phyloP scores from a whole-genome alignment of 1,140 invertebrate genomes.

The Diuraphis noxia region DNA sequence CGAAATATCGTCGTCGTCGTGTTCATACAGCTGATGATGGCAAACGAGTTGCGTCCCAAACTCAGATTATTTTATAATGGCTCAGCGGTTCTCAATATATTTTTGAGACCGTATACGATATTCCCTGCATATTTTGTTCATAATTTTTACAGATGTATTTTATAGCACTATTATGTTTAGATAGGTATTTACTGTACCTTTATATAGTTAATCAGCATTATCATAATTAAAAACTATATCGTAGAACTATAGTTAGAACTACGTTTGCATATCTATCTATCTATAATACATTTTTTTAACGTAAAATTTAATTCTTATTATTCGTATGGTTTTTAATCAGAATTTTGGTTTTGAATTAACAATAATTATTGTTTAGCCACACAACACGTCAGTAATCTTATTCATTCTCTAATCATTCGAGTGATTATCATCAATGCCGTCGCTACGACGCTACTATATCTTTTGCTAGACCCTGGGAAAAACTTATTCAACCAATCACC shows the following conservation, averaged over 20 bases:
- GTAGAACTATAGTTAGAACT: neutral
- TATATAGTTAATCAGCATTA: too few relatives aligned
- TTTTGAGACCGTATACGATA: neutral
- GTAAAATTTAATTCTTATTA: neutral
- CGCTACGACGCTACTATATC: too few relatives aligned
- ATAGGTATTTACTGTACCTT: too few relatives aligned
- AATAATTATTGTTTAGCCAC: neutral
- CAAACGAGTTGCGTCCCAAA: neutral
- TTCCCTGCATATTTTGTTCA: neutral
- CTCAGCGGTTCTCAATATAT: neutral
- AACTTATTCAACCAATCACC: too few relatives aligned
- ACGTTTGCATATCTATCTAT: too few relatives aligned
- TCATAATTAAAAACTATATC: too few relatives aligned
- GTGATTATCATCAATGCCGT: too few relatives aligned
- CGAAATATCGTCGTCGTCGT: neutral
- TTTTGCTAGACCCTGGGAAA: too few relatives aligned
- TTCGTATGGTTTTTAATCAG: neutral
- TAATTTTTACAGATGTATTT: neutral
- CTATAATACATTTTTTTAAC: too few relatives aligned
- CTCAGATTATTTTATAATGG: neutral
- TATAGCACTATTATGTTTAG: too few relatives aligned
- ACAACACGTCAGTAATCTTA: neutral
- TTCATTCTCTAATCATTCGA: neutral
- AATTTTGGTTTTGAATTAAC: neutral
- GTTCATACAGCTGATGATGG: neutral